These are phyloP conservation scores for Heliothis peltigera DNA, from an alignment of 2,888 invertebrate species.

Conservation along the genomic window DNA sequence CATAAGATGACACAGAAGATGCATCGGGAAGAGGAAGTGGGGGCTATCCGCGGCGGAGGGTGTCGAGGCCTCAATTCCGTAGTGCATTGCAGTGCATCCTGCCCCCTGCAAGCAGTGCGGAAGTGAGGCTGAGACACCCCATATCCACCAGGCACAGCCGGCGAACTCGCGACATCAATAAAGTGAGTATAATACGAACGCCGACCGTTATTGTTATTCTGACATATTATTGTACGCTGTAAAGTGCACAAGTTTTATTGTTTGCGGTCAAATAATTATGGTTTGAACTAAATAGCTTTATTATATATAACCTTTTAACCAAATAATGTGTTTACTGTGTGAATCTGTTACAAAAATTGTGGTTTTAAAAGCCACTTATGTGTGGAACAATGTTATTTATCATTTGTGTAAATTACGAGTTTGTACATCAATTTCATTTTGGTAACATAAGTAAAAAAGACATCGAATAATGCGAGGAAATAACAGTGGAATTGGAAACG, in stretches of 20 bases:
- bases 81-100: slow-evolving; percentile 98
- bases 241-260: slow-evolving; percentile 18
- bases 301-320: background rate
- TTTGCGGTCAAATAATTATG: slow-evolving; percentile 6
- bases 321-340: background rate
- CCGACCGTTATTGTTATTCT: slow-evolving; percentile 21
- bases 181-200: slow-evolving; percentile 32
- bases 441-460: background rate
- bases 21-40: slow-evolving; percentile 53
- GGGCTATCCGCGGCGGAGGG: slow-evolving; percentile 73
- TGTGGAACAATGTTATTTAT: background rate
- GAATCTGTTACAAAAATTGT: background rate
- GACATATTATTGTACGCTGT: slow-evolving; percentile 11
- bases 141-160: slow-evolving; percentile 70
- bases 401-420: background rate
- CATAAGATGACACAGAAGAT: slow-evolving; percentile 57
- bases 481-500: background rate
- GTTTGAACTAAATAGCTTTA: slow-evolving; percentile 6
- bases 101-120: slow-evolving; percentile 98
- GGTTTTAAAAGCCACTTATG: background rate
- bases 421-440: background rate
- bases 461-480: background rate
- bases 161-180: slow-evolving; percentile 42
- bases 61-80: slow-evolving; percentile 96
- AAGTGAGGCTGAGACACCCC: slow-evolving; percentile 93